A percentile compares a stretch with the other conserved stretches of the same genome.
These are phyloP conservation scores for Rutpela maculata DNA, from an alignment of 2,888 invertebrate genomes.

Conservation along the genomic window DNA sequence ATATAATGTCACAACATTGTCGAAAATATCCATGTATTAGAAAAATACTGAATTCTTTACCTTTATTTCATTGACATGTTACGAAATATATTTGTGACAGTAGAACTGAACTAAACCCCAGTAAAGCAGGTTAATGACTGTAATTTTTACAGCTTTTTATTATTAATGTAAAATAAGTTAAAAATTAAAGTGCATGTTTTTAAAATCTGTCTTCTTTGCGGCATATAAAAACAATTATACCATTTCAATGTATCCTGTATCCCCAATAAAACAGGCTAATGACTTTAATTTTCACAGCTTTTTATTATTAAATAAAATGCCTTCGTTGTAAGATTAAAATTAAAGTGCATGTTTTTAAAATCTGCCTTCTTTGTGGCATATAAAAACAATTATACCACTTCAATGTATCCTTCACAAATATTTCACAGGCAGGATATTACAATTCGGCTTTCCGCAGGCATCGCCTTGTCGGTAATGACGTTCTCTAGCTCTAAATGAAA, in stretches of 20 bases:
- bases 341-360: conserved; percentile 7
- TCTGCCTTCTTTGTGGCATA: not conserved
- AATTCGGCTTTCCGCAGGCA: conserved; percentile 15
- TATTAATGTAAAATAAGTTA: conserved; percentile 1
- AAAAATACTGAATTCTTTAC: too few species aligned
- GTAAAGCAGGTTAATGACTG: too few species aligned
- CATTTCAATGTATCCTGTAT: conserved; percentile 19
- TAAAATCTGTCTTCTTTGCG: not conserved
- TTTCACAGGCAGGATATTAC: conserved; percentile 16
- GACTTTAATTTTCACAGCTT: not conserved
- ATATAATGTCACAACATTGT: too few species aligned
- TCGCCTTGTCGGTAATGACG: conserved; percentile 25
- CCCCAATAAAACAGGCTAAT: too few species aligned
- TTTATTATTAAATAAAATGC: conserved; percentile 4
- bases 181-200: conserved; percentile 8
- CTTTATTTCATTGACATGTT: too few species aligned
- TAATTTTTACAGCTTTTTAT: not conserved
- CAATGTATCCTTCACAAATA: conserved; percentile 19
- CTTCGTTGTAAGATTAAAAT: not conserved
- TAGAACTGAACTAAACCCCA: too few species aligned
- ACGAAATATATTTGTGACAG: too few species aligned
- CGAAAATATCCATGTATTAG: too few species aligned
- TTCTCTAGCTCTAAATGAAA: conserved; percentile 24
- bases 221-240: conserved; percentile 7
- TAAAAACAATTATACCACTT: conserved; percentile 18